Evolutionary conservation across 2,888 invertebrate species (phyloP).

Genomic region (Drosophila acutilabella): DNA sequence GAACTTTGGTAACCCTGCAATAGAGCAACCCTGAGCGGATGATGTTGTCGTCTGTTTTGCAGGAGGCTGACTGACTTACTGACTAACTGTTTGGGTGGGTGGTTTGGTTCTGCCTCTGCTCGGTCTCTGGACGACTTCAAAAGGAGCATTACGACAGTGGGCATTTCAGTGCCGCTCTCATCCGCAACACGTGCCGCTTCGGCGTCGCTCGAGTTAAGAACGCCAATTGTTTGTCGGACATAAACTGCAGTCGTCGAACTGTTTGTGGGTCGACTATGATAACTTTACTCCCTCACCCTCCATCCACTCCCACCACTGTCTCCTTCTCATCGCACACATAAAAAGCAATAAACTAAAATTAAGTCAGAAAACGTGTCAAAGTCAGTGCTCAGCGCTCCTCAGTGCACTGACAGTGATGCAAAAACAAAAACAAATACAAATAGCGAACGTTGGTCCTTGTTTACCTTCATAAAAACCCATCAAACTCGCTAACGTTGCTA

Average conservation of each 20-base stretch:
- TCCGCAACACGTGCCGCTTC: conserved; percentile 83
- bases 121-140: conserved; percentile 56
- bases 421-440: conserved; percentile 79
- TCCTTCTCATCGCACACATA: conserved; percentile 29
- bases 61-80: conserved; percentile 53
- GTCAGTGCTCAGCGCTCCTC: conserved; percentile 78
- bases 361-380: conserved; percentile 84
- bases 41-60: conserved; percentile 17
- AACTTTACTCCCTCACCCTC: conserved; percentile 27
- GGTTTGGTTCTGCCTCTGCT: no score
- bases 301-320: conserved; percentile 19
- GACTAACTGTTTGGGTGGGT: no score
- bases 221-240: conserved; percentile 57
- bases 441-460: conserved; percentile 74
- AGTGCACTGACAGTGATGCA: conserved; percentile 77
- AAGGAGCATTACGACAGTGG: conserved; percentile 47
- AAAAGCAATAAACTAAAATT: conserved; percentile 83
- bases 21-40: conserved; percentile 1
- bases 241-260: conserved; percentile 55
- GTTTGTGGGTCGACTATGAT: conserved; percentile 28
- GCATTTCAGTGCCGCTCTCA: conserved; percentile 67
- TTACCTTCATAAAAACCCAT: conserved; percentile 70
- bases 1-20: conserved; percentile 20
- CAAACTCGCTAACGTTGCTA: neutral
- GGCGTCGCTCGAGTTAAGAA: conserved; percentile 41